A percentile compares a stretch with the other conserved stretches of the same genome.
phyloP scores from a whole-genome alignment of 2,113 vertebrate species.

The Amblyornis subalaris region DNA sequence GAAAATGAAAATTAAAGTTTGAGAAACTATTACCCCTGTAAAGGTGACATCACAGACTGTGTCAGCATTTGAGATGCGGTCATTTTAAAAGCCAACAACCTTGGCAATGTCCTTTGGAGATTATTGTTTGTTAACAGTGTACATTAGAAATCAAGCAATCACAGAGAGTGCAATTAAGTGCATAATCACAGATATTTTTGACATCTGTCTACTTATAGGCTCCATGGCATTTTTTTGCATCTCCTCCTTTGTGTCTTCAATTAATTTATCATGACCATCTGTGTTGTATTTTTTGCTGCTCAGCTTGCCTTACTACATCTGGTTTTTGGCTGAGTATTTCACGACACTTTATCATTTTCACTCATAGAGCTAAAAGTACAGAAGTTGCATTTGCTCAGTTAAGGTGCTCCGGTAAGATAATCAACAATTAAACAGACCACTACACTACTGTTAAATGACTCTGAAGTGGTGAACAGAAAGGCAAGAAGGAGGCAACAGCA shows the following conservation, averaged over 20 bases:
- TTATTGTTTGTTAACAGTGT: neutral
- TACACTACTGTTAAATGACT: neutral
- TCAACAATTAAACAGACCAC: neutral
- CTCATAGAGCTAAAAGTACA: neutral
- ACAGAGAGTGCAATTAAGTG: slow-evolving; percentile 40
- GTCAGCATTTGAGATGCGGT: neutral
- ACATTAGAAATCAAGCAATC: slow-evolving; percentile 38
- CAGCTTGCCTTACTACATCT: slow-evolving; percentile 34
- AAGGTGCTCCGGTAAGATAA: neutral
- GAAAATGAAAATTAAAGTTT: neutral
- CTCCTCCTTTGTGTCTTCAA: neutral
- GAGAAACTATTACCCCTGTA: neutral
- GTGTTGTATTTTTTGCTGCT: slow-evolving; percentile 28
- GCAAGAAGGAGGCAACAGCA: neutral
- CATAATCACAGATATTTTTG: slow-evolving; percentile 58
- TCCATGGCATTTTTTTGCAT: slow-evolving; percentile 10
- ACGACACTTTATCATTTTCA: neutral
- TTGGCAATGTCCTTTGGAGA: slow-evolving; percentile 21
- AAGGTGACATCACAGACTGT: neutral
- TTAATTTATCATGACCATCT: slow-evolving; percentile 56
- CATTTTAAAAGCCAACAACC: slow-evolving; percentile 30
- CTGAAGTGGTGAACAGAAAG: neutral
- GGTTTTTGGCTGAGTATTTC: slow-evolving; percentile 35
- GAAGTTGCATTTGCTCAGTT: neutral
- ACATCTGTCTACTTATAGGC: slow-evolving; percentile 45